Percentiles rank a stretch among this genome's conserved stretches.
Evolutionary conservation across 2,113 vertebrate species (phyloP).

Genomic region (Erythrocercus mccallii): DNA sequence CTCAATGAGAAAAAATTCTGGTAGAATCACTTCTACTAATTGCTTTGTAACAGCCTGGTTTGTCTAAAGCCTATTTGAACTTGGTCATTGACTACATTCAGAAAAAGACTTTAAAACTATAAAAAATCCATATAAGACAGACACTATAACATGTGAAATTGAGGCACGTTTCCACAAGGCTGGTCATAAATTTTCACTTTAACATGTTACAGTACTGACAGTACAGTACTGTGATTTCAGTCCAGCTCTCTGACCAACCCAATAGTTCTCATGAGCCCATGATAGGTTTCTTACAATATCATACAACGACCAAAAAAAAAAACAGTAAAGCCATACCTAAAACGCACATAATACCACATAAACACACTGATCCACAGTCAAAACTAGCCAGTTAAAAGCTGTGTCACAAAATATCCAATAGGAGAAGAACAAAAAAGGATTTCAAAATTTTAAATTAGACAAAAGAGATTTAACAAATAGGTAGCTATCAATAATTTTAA

Average conservation of each 20-base stretch:
- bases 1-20: not conserved
- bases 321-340: not conserved
- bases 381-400: not conserved
- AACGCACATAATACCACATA: not conserved
- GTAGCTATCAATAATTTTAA: not conserved
- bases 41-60: not conserved
- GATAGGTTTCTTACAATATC: not conserved
- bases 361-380: not conserved
- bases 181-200: not conserved
- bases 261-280: not conserved
- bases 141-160: not conserved
- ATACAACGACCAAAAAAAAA: not conserved
- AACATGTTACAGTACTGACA: not conserved
- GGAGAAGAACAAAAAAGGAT: not conserved
- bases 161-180: not conserved
- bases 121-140: not conserved
- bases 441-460: not conserved
- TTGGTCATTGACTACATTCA: not conserved
- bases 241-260: rapidly evolving
- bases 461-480: not conserved
- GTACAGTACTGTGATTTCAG: not conserved
- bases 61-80: not conserved
- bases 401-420: not conserved
- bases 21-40: not conserved
- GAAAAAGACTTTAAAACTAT: not conserved